These are phyloP conservation scores for Aporophyla nigra DNA, from an alignment of 2,888 invertebrate genomes.

Conservation along the genomic window DNA sequence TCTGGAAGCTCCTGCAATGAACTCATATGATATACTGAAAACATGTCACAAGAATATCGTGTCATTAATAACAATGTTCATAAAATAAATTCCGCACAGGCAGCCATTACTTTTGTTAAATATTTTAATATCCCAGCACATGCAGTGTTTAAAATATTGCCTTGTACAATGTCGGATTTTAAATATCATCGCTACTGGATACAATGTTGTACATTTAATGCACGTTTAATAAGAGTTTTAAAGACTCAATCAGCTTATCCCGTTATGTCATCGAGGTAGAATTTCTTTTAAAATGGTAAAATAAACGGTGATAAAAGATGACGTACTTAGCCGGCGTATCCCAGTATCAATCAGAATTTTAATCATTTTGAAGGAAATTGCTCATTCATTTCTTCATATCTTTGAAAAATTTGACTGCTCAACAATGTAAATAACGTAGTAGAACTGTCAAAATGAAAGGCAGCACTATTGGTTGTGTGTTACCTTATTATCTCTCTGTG, in stretches of 20 bases:
- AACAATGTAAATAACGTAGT: too few relatives aligned
- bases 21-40: background rate
- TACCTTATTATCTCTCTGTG: too few relatives aligned
- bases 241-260: background rate
- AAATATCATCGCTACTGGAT: conserved; percentile 7
- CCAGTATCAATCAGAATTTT: too few relatives aligned
- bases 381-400: too few relatives aligned
- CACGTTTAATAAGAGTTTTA: background rate
- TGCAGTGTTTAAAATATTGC: conserved; percentile 33
- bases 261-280: background rate
- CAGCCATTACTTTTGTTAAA: conserved; percentile 42
- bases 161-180: conserved; percentile 38
- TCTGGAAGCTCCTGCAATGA: background rate
- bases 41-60: conserved; percentile 16
- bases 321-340: background rate
- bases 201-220: conserved; percentile 14
- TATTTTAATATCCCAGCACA: conserved; percentile 34
- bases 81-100: conserved; percentile 29
- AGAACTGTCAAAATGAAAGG: too few relatives aligned
- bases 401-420: too few relatives aligned
- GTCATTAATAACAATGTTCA: conserved; percentile 31
- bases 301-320: background rate
- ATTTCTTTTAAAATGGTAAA: background rate
- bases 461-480: too few relatives aligned
- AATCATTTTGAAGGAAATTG: too few relatives aligned